Conservation (phyloP, 2,113 vertebrate species). For the Tringa solitaria region DNA sequence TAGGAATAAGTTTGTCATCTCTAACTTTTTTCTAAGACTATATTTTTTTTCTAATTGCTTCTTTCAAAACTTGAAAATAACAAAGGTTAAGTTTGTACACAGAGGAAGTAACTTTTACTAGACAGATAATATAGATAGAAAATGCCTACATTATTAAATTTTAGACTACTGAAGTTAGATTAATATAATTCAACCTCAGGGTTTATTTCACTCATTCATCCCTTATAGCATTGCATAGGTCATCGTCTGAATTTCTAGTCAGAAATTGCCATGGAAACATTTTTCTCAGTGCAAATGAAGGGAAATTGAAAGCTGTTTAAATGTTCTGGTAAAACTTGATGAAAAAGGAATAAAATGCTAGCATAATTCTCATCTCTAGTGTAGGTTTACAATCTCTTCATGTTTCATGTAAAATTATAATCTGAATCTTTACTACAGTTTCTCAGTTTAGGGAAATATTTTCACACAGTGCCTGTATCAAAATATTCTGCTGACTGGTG, state of each 20-base stretch:
- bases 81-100: neutral
- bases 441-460: neutral
- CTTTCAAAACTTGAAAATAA: neutral
- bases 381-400: neutral
- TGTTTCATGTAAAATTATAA: neutral
- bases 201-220: neutral
- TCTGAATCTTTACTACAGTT: neutral
- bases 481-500: neutral
- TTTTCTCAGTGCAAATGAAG: neutral
- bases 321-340: neutral
- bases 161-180: neutral
- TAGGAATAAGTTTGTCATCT: neutral
- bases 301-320: neutral
- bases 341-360: neutral
- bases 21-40: neutral
- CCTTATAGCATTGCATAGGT: neutral
- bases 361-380: neutral
- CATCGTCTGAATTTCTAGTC: neutral
- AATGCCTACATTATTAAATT: neutral
- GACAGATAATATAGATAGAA: neutral
- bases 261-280: neutral
- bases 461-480: neutral
- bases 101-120: neutral
- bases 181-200: neutral
- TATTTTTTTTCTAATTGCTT: neutral